Evolutionary conservation across 2,797 vertebrate genomes (phyloP).

Genomic region (Poeciliopsis paucimaculata): DNA sequence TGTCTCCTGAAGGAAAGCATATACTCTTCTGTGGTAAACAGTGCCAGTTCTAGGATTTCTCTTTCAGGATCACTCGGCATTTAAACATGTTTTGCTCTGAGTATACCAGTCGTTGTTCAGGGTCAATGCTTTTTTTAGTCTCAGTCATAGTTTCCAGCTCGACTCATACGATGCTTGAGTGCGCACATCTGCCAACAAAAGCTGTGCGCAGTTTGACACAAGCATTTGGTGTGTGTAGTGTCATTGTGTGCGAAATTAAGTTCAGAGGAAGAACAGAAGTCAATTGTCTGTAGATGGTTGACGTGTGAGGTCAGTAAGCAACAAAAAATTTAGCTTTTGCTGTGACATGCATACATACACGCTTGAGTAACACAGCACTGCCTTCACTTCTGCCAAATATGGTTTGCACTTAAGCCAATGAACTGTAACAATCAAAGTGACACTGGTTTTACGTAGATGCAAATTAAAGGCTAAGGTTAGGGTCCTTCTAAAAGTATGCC

Average conservation of each 20-base stretch:
- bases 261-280: slow-evolving; percentile 39
- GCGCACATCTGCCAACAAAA: slow-evolving; percentile 52
- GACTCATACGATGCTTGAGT: slow-evolving; percentile 53
- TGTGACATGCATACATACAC: neutral
- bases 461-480: slow-evolving; percentile 51
- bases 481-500: neutral
- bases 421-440: slow-evolving; percentile 43
- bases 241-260: slow-evolving; percentile 27
- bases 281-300: slow-evolving; percentile 30
- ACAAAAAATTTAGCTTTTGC: slow-evolving; percentile 7
- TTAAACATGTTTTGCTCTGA: slow-evolving; percentile 63
- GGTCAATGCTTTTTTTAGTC: slow-evolving; percentile 60
- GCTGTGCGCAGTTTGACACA: slow-evolving; percentile 20
- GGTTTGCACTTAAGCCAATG: neutral
- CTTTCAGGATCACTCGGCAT: slow-evolving; percentile 57
- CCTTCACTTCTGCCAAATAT: slow-evolving; percentile 5
- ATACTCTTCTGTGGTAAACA: slow-evolving; percentile 23
- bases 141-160: slow-evolving; percentile 56
- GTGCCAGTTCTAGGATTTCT: slow-evolving; percentile 34
- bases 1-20: slow-evolving; percentile 19
- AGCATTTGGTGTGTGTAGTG: slow-evolving; percentile 37
- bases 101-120: slow-evolving; percentile 44
- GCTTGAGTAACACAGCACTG: neutral
- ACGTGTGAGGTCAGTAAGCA: slow-evolving; percentile 50
- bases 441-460: slow-evolving; percentile 46